A percentile compares a stretch with the other conserved stretches of the same genome.
These are phyloP conservation scores for Gasterosteus aculeatus DNA, from an alignment of 2,113 vertebrate species.

Conservation along the genomic window DNA sequence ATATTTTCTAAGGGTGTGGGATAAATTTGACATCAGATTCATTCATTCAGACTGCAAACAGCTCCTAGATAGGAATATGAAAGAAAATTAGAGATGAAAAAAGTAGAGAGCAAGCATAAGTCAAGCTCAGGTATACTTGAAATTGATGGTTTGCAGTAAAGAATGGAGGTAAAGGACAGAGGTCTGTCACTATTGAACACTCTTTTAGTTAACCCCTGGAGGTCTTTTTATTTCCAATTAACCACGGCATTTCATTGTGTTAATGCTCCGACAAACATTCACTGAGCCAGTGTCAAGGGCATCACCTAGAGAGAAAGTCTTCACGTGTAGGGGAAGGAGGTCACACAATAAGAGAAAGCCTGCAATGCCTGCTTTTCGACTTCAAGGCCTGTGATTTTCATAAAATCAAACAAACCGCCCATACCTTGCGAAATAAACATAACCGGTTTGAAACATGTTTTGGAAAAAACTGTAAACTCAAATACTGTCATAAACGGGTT, in stretches of 20 bases:
- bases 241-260: slow-evolving; percentile 34
- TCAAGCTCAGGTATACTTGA: background rate
- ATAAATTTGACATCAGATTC: background rate
- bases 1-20: background rate
- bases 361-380: background rate
- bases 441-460: background rate
- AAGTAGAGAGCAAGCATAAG: background rate
- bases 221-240: slow-evolving; percentile 15
- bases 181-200: slow-evolving; percentile 3
- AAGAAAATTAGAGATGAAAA: background rate
- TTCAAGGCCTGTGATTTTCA: background rate
- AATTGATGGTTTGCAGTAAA: background rate
- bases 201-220: slow-evolving; percentile 18
- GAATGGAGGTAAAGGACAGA: background rate
- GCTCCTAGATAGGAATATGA: background rate
- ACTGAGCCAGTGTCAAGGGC: slow-evolving; percentile 27
- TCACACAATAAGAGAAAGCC: background rate
- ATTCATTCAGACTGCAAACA: background rate
- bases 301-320: slow-evolving; percentile 18
- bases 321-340: slow-evolving; percentile 13
- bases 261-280: slow-evolving; percentile 23
- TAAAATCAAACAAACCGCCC: background rate
- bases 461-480: background rate
- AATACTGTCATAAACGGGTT: background rate
- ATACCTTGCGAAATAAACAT: background rate